Base-by-base conservation (phyloP, 2,797 vertebrate genomes). In the Crypturellus tataupa region DNA sequence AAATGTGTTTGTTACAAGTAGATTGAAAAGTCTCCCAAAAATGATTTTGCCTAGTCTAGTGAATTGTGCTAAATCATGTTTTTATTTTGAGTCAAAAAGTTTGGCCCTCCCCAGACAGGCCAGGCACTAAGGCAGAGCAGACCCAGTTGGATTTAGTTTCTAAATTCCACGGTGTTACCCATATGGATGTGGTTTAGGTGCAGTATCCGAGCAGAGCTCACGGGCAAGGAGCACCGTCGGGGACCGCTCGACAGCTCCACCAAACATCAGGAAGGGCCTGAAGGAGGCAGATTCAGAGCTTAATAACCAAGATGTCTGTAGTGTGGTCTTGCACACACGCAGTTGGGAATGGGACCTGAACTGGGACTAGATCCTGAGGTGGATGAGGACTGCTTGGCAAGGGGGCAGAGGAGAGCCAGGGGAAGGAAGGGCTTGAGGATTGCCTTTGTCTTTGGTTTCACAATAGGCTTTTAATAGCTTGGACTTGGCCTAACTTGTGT, bases 41-140 rank as follows among this genome's bases (percentile, higher is more conserved):
- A 63, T 69, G 42, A 72, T 92, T 91, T 94, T 88, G 84, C 90
- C 86, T 83, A 25, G 19, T 92, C 79, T 89, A 29, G 47, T 85
- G 80, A 91, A 84, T 93, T 94, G 55, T 94, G 83, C 86, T 95
- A 91, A 87, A 94, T 87, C 81, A 67, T 94, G 72, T 84, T 96
- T 94, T 94, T 58, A 70, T 40, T 94, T 83, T 14, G 44, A 87
- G 72, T 92, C 12, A 73, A 92, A 77, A 81, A 60, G 18, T 39
- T 81, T 88, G 73, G 58, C 82, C 70, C 60, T 40, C 20, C 37
- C 63, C 55, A 77, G 58, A 40, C 86, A 39, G 4, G 73, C 67
- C 70, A 80, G 93, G 79, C 60, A 82, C 47, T 0, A 0, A 82
- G 33, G 68, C 82, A 88, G 64, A 80, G 73, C 87, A 91, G 91